These are phyloP conservation scores for Apostichopus parvimensis DNA, from an alignment of 35 echinoderm and acorn worm species.

Conservation along the genomic window DNA sequence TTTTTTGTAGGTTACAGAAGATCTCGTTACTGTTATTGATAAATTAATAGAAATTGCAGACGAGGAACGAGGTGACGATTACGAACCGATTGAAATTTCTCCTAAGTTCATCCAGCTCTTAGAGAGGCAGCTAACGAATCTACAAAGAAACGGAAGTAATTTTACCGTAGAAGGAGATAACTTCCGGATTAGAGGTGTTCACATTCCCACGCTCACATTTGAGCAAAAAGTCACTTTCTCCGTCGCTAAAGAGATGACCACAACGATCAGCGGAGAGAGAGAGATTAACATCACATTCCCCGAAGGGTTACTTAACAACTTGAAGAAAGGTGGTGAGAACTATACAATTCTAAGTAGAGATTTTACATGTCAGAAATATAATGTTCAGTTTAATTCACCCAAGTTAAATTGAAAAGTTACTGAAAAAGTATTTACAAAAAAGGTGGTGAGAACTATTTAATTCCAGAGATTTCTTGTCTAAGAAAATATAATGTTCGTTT, in stretches of 20 bases:
- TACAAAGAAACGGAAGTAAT: constrained; percentile 27
- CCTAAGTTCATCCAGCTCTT: background rate
- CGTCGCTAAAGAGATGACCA: background rate
- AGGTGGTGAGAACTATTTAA: too few relatives aligned
- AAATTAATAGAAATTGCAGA: background rate
- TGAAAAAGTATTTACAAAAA: too few relatives aligned
- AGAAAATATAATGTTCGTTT: too few relatives aligned
- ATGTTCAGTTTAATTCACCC: too few relatives aligned
- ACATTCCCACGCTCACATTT: constrained; percentile 14
- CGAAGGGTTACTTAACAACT: background rate
- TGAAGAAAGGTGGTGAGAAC: background rate
- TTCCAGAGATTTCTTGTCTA: too few relatives aligned
- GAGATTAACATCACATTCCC: constrained; percentile 17
- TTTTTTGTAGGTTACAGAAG: background rate
- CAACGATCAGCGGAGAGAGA: too few relatives aligned
- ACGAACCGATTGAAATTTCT: background rate
- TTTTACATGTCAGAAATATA: too few relatives aligned
- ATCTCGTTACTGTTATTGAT: background rate
- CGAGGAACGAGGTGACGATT: background rate
- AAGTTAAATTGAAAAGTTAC: too few relatives aligned
- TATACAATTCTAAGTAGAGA: background rate
- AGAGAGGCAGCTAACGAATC: constrained; percentile 5
- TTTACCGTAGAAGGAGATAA: constrained; percentile 23
- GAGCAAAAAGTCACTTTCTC: constrained; percentile 2
- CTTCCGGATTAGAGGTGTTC: constrained; percentile 21